Evolutionary conservation across 2,113 vertebrate genomes (phyloP).

Genomic region (Zosterops borbonicus): DNA sequence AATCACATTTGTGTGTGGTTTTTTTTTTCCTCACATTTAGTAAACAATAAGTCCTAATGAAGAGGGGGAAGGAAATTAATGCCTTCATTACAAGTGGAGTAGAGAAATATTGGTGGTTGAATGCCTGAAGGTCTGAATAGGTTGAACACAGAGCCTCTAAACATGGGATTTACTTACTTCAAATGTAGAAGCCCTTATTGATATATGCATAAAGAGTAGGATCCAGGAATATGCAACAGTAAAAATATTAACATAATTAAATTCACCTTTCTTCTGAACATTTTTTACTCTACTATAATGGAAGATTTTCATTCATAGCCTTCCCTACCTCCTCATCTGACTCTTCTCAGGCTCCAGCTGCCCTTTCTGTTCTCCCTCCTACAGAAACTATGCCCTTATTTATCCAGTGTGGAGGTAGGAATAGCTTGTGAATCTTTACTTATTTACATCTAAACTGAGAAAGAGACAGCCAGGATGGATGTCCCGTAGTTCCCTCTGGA

Average conservation of each 20-base stretch:
- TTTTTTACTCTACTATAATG: neutral
- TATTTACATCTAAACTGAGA: neutral
- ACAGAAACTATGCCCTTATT: neutral
- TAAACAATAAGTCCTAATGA: neutral
- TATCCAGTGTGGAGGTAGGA: neutral
- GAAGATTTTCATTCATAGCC: neutral
- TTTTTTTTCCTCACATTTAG: neutral
- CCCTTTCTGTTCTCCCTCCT: neutral
- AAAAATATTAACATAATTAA: neutral
- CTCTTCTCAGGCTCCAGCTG: neutral
- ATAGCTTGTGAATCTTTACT: neutral
- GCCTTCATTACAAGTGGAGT: neutral
- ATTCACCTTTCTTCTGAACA: neutral
- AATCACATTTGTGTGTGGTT: fast-evolving
- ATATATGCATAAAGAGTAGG: neutral
- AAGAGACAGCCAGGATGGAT: neutral
- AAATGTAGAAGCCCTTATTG: neutral
- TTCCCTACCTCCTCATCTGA: neutral
- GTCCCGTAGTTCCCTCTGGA: neutral
- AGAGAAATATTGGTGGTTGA: neutral
- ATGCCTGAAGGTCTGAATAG: neutral
- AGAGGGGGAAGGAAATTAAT: neutral
- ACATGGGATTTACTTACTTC: neutral
- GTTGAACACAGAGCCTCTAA: neutral
- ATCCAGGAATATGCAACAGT: neutral